Evolutionary conservation across 1,140 invertebrate genomes (phyloP).

Genomic region (Leptoteleia sp.): DNA sequence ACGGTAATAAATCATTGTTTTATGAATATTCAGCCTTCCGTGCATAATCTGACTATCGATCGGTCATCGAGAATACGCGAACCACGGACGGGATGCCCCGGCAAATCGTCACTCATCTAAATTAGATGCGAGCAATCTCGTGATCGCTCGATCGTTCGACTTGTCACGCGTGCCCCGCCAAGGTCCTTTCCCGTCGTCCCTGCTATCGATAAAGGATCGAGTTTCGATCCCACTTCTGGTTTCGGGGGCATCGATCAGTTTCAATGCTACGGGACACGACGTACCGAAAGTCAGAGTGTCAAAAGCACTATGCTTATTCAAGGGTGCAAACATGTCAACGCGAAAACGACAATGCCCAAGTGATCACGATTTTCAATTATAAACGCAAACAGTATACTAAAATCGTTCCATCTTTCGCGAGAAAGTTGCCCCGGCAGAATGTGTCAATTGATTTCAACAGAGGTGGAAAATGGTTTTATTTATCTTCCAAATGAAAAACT

Average conservation of each 20-base stretch:
- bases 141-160: constrained; percentile 58
- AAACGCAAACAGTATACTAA: too few species aligned
- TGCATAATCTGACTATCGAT: constrained; percentile 66
- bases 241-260: constrained; percentile 66
- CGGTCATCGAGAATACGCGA: constrained; percentile 54
- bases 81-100: constrained; percentile 14
- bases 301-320: constrained; percentile 41
- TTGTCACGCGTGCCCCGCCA: constrained; percentile 65
- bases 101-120: constrained; percentile 65
- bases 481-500: too few species aligned
- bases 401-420: too few species aligned
- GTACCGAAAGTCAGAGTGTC: constrained; percentile 39
- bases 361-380: not conserved
- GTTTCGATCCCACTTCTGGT: constrained; percentile 56
- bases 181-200: constrained; percentile 42
- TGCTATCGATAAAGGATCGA: constrained; percentile 59
- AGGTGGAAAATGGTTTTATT: too few species aligned
- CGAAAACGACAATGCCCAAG: not conserved
- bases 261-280: constrained; percentile 52
- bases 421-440: too few species aligned
- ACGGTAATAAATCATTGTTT: constrained; percentile 66
- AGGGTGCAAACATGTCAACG: constrained; percentile 25
- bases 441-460: too few species aligned
- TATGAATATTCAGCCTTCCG: constrained; percentile 68
- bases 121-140: constrained; percentile 60